These are phyloP conservation scores for Ahaetulla prasina DNA, from an alignment of 2,113 vertebrate species.

Conservation along the genomic window DNA sequence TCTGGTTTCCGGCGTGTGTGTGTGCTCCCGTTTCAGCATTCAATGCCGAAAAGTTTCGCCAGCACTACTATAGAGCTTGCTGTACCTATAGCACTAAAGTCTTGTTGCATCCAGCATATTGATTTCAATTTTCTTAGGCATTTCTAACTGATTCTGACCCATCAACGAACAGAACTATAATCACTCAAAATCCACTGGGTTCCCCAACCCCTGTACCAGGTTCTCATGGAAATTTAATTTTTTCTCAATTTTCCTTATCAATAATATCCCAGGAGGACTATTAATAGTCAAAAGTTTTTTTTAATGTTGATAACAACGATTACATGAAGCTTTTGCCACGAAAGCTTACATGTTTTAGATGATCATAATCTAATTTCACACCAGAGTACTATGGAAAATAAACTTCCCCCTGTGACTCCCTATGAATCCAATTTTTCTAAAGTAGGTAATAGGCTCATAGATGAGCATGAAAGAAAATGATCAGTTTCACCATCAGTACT, in stretches of 20 bases:
- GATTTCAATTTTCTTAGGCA: neutral
- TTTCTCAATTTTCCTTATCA: neutral
- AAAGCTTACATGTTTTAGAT: slow-evolving; percentile 10
- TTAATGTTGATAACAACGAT: slow-evolving; percentile 16
- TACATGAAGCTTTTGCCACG: slow-evolving; percentile 8
- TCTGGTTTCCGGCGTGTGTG: too few relatives aligned
- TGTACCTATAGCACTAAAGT: neutral
- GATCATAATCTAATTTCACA: slow-evolving; percentile 18
- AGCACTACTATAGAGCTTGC: neutral
- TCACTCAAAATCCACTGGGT: neutral
- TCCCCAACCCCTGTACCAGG: neutral
- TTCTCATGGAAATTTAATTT: neutral
- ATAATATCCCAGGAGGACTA: neutral
- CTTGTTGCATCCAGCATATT: neutral
- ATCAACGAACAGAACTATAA: slow-evolving; percentile 4
- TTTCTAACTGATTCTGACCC: neutral
- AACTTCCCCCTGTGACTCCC: slow-evolving; percentile 4
- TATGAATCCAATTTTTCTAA: neutral
- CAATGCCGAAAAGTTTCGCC: too few relatives aligned
- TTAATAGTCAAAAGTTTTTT: slow-evolving; percentile 11
- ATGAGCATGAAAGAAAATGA: slow-evolving; percentile 10
- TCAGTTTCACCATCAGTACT: neutral
- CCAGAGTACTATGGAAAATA: slow-evolving; percentile 14
- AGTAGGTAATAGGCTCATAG: slow-evolving; percentile 1
- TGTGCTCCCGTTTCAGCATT: too few relatives aligned